These are phyloP conservation scores for Mimumesa dahlbomi DNA, from an alignment of 2,888 invertebrate genomes.

Conservation along the genomic window DNA sequence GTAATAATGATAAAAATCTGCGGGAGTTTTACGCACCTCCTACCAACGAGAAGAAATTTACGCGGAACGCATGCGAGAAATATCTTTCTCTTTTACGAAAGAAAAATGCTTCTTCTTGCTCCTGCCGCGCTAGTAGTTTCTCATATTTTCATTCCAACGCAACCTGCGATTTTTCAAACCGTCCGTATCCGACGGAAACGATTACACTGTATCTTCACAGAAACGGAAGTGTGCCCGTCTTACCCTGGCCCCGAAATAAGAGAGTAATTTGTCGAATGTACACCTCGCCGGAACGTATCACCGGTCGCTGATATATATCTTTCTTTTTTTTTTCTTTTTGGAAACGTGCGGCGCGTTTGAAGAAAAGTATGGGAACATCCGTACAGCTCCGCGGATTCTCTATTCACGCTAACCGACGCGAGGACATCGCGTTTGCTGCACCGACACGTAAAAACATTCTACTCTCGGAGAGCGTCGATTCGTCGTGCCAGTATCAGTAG, in stretches of 20 bases:
- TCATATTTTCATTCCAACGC: conserved; percentile 28
- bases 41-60: neutral
- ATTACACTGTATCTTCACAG: conserved; percentile 42
- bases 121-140: conserved; percentile 6
- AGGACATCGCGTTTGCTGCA: conserved; percentile 27
- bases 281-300: conserved; percentile 23
- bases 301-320: conserved; percentile 18
- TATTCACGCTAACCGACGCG: conserved; percentile 42
- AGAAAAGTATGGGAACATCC: conserved; percentile 22
- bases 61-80: neutral
- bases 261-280: conserved; percentile 57
- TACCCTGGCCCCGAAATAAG: conserved; percentile 40
- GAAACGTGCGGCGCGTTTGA: conserved; percentile 18
- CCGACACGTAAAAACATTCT: conserved; percentile 47
- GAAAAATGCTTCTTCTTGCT: neutral
- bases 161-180: conserved; percentile 29
- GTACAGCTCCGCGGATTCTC: conserved; percentile 45
- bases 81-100: neutral
- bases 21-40: no score
- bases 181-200: conserved; percentile 31
- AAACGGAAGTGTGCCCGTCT: conserved; percentile 10
- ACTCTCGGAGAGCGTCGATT: conserved; percentile 27
- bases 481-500: conserved; percentile 18
- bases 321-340: neutral
- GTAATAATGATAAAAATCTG: no score